Conservation (phyloP, 2,797 vertebrate species). For the Carapus acus region DNA sequence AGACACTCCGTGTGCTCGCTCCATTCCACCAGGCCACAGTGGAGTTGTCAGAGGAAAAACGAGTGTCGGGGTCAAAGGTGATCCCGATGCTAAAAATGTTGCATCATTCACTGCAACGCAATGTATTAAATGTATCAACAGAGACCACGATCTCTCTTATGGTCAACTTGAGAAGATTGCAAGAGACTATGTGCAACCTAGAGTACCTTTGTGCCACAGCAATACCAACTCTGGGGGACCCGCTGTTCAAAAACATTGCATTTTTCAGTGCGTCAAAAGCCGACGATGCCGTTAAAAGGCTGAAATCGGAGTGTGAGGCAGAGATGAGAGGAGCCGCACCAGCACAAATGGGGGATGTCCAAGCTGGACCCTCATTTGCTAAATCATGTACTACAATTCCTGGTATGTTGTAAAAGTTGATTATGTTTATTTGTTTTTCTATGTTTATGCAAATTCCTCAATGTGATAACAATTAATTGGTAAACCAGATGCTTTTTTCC, state of each 20-base stretch:
- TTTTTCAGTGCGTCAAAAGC: neutral
- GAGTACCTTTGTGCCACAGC: constrained; percentile 2
- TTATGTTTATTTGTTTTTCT: too few relatives aligned
- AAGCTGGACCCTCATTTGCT: neutral
- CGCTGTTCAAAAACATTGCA: neutral
- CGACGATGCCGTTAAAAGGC: neutral
- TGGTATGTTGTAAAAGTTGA: too few relatives aligned
- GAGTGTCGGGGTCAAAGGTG: constrained; percentile 5
- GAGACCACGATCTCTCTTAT: neutral
- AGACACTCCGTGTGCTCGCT: neutral
- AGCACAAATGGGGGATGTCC: constrained; percentile 1
- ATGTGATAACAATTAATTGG: too few relatives aligned
- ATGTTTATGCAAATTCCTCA: too few relatives aligned
- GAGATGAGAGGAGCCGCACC: too few relatives aligned
- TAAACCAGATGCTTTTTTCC: too few relatives aligned
- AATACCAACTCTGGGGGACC: constrained; percentile 7
- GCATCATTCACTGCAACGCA: neutral
- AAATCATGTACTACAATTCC: too few relatives aligned
- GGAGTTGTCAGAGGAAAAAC: neutral
- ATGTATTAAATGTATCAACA: neutral
- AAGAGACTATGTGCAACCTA: neutral
- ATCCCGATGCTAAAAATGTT: neutral
- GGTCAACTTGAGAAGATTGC: neutral
- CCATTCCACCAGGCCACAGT: constrained; percentile 3
- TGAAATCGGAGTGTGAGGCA: neutral